Evolutionary conservation across 2,888 invertebrate genomes (phyloP).

Genomic region (Dryobota labecula): DNA sequence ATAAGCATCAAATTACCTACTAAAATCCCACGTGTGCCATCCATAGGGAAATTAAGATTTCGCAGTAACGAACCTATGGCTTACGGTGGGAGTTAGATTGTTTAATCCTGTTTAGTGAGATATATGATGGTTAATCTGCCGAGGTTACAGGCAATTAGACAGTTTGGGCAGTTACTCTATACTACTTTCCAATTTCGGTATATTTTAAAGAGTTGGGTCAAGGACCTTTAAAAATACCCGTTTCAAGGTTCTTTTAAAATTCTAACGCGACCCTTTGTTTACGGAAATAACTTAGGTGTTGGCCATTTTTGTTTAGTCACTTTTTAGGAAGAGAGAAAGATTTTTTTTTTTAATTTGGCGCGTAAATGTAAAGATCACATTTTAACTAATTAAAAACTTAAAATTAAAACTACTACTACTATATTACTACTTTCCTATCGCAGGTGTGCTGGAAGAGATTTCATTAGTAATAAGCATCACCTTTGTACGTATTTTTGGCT

Average conservation of each 20-base stretch:
- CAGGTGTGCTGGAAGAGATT: no score
- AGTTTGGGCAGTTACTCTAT: conserved; percentile 2
- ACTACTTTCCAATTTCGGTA: not conserved
- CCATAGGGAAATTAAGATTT: conserved; percentile 27
- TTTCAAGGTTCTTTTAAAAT: not conserved
- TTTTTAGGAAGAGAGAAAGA: not conserved
- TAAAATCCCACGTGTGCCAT: not conserved
- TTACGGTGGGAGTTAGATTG: not conserved
- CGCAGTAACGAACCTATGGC: conserved; percentile 3
- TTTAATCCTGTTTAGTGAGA: conserved; percentile 27
- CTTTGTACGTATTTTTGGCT: no score
- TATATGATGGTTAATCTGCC: not conserved
- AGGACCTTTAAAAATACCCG: conserved; percentile 5
- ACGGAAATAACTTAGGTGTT: not conserved
- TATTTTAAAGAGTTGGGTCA: not conserved
- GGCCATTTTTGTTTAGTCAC: not conserved
- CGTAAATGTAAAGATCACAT: not conserved
- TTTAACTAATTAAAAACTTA: no score
- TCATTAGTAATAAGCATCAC: no score
- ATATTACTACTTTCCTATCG: no score
- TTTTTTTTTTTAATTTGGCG: not conserved
- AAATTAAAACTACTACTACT: no score
- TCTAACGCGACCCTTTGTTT: not conserved
- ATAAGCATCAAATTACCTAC: not conserved
- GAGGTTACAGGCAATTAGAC: not conserved